These are phyloP conservation scores for Fabriciana adippe DNA, from an alignment of 2,888 invertebrate genomes.

Conservation along the genomic window DNA sequence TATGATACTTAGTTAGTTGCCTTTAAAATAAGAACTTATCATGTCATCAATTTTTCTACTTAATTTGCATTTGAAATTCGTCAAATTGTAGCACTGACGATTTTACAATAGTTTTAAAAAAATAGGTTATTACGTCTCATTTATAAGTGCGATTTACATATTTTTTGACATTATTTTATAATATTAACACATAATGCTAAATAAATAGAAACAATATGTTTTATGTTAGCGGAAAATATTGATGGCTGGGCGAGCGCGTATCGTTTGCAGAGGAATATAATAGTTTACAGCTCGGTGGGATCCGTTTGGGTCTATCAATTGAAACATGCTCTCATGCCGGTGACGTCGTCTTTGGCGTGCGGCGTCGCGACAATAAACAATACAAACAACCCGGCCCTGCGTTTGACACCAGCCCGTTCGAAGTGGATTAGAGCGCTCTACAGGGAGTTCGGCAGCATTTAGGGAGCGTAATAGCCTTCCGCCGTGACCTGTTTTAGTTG, in stretches of 20 bases:
- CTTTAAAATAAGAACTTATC: too few species aligned
- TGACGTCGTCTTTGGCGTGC: slow-evolving; percentile 72
- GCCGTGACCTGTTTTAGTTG: slow-evolving; percentile 81
- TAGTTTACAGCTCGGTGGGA: slow-evolving; percentile 34
- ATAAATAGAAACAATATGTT: background rate
- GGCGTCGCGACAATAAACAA: slow-evolving; percentile 80
- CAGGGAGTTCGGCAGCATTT: slow-evolving; percentile 80
- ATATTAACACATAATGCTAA: too few species aligned
- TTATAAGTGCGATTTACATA: too few species aligned
- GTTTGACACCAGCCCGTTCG: slow-evolving; percentile 81
- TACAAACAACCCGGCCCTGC: slow-evolving; percentile 80
- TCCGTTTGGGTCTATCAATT: slow-evolving; percentile 58
- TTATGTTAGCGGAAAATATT: slow-evolving; percentile 10
- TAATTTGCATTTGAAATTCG: too few species aligned
- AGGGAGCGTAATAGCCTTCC: slow-evolving; percentile 80
- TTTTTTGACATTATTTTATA: too few species aligned
- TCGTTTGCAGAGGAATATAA: slow-evolving; percentile 50
- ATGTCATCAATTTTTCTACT: too few species aligned
- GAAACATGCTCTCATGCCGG: slow-evolving; percentile 65
- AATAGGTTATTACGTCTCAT: too few species aligned
- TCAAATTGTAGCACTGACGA: too few species aligned
- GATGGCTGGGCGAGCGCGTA: slow-evolving; percentile 48
- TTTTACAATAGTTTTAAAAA: too few species aligned
- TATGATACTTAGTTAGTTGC: too few species aligned
- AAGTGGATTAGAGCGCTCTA: slow-evolving; percentile 80